Evolutionary conservation across 1,140 invertebrate species (phyloP).

Genomic region (Conopomorpha cramerella): DNA sequence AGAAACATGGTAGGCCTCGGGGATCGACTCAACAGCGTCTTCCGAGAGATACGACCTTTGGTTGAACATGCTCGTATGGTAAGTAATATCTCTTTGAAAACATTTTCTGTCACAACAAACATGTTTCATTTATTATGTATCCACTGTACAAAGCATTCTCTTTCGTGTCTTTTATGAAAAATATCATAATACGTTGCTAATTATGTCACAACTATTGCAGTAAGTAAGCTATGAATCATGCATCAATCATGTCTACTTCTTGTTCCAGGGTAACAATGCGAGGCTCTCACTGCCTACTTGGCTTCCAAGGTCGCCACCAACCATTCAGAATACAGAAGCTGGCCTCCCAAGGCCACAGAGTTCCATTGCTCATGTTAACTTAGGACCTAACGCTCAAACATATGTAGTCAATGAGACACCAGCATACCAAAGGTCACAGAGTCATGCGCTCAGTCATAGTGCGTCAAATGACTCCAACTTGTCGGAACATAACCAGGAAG

Average conservation of each 20-base stretch:
- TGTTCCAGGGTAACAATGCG: conserved; percentile 36
- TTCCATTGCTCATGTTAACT: conserved; percentile 45
- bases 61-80: conserved; percentile 52
- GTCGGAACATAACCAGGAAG: conserved; percentile 21
- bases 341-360: conserved; percentile 33
- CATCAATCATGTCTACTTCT: conserved; percentile 5
- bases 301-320: conserved; percentile 35
- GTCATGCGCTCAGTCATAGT: conserved; percentile 29
- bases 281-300: conserved; percentile 43
- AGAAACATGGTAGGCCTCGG: conserved; percentile 39
- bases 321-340: conserved; percentile 24
- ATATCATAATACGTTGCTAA: too few relatives aligned
- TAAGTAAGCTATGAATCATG: too few relatives aligned
- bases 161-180: too few relatives aligned
- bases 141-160: too few relatives aligned
- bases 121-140: too few relatives aligned
- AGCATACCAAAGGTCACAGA: conserved; percentile 13
- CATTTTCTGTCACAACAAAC: too few relatives aligned
- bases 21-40: conserved; percentile 43
- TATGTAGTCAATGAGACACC: conserved; percentile 34
- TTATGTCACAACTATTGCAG: too few relatives aligned
- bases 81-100: too few relatives aligned
- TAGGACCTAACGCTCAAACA: conserved; percentile 30
- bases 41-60: conserved; percentile 45
- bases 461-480: conserved; percentile 35